phyloP scores from a whole-genome alignment of 2,797 vertebrate genomes.

The Pantherophis vulpinus region DNA sequence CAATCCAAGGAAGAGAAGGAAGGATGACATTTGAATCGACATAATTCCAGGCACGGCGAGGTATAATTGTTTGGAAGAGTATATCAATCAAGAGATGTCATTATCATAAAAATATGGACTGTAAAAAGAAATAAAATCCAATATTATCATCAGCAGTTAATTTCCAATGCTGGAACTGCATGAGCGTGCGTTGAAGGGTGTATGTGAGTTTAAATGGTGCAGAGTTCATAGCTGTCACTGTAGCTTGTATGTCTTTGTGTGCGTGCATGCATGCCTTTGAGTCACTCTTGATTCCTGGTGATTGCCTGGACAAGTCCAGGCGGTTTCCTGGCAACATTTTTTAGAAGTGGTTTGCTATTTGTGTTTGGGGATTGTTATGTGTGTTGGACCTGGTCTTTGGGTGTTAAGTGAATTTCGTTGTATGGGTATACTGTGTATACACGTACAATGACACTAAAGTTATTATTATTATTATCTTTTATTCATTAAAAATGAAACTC shows the following conservation, averaged over 20 bases:
- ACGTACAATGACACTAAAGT: too few relatives aligned
- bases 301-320: background rate
- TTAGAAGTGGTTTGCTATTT: background rate
- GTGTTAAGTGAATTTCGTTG: too few relatives aligned
- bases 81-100: background rate
- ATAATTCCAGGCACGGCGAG: background rate
- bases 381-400: too few relatives aligned
- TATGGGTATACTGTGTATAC: too few relatives aligned
- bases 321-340: background rate
- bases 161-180: background rate
- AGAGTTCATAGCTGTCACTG: background rate
- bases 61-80: background rate
- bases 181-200: background rate
- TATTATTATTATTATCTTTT: too few relatives aligned
- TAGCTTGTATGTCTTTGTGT: background rate
- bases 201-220: background rate
- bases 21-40: background rate
- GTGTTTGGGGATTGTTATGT: too few relatives aligned
- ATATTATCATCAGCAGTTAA: background rate
- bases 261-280: background rate
- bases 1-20: background rate
- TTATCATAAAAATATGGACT: background rate
- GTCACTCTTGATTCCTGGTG: background rate
- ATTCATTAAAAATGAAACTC: too few relatives aligned
- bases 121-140: background rate